Conservation (phyloP, 1,140 invertebrate species). For the Procambarus clarkii region DNA sequence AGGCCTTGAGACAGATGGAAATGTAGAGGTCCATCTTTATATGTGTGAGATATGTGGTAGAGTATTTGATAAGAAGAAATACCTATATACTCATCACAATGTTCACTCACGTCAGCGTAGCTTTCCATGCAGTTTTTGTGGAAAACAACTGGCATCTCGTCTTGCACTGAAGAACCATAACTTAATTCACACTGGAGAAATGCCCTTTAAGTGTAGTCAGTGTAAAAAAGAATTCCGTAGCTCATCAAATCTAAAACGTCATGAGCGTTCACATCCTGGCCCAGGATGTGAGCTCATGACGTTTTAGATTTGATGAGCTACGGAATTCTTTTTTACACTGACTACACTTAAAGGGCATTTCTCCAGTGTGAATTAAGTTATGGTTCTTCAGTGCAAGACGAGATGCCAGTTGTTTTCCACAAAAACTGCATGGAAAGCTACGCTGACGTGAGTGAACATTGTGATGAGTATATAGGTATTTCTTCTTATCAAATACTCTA, state of each 20-base stretch:
- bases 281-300: constrained; percentile 54
- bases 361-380: constrained; percentile 65
- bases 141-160: constrained; percentile 68
- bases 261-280: constrained; percentile 36
- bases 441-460: constrained; percentile 71
- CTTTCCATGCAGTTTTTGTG: constrained; percentile 64
- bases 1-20: constrained; percentile 61
- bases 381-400: constrained; percentile 70
- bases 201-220: constrained; percentile 65
- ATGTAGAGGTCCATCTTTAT: constrained; percentile 50
- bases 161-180: constrained; percentile 70
- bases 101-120: constrained; percentile 68
- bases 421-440: constrained; percentile 62
- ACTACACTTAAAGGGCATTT: constrained; percentile 69
- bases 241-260: constrained; percentile 67
- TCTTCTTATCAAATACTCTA: constrained; percentile 71
- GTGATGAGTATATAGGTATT: constrained; percentile 70
- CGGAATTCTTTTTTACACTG: constrained; percentile 68
- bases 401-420: constrained; percentile 69
- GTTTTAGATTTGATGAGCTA: constrained; percentile 68
- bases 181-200: constrained; percentile 68
- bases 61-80: constrained; percentile 71
- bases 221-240: constrained; percentile 71
- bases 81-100: constrained; percentile 71
- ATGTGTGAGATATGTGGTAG: constrained; percentile 71